phyloP scores from a whole-genome alignment of 2,888 invertebrate genomes.

The Magallana nippona region DNA sequence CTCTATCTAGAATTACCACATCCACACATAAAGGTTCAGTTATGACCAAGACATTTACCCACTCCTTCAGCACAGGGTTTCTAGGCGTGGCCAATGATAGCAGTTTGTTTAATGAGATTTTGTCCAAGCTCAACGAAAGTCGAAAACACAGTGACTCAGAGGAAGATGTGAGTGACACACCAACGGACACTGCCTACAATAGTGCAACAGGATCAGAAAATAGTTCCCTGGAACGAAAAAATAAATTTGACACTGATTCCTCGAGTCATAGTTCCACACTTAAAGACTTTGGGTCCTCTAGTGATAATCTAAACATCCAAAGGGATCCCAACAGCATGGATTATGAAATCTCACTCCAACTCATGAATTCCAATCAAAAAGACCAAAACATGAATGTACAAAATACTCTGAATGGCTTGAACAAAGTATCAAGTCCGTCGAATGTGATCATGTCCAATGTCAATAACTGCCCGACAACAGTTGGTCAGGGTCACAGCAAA shows the following conservation, averaged over 20 bases:
- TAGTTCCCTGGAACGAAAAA: constrained; percentile 49
- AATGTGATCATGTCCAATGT: constrained; percentile 12
- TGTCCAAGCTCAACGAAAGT: constrained; percentile 53
- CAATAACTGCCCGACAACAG: background rate
- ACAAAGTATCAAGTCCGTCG: background rate
- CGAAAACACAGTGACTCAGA: background rate
- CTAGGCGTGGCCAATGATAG: constrained; percentile 36
- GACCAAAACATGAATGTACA: background rate
- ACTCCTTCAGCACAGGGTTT: constrained; percentile 37
- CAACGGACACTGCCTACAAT: constrained; percentile 50
- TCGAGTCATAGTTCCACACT: constrained; percentile 39
- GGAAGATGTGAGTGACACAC: constrained; percentile 8
- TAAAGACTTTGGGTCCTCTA: constrained; percentile 41
- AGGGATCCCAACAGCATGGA: background rate
- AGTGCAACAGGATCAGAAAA: constrained; percentile 50
- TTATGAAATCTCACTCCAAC: constrained; percentile 19
- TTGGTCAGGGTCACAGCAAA: background rate
- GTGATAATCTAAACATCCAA: constrained; percentile 42
- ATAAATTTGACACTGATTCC: constrained; percentile 40
- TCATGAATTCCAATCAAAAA: constrained; percentile 4
- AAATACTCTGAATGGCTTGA: background rate
- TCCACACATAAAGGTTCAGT: constrained; percentile 4
- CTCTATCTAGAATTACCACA: background rate
- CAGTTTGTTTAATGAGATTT: constrained; percentile 60
- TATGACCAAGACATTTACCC: constrained; percentile 36